Evolutionary conservation across 2,797 vertebrate species (phyloP).

Genomic region (Melanogrammus aeglefinus): DNA sequence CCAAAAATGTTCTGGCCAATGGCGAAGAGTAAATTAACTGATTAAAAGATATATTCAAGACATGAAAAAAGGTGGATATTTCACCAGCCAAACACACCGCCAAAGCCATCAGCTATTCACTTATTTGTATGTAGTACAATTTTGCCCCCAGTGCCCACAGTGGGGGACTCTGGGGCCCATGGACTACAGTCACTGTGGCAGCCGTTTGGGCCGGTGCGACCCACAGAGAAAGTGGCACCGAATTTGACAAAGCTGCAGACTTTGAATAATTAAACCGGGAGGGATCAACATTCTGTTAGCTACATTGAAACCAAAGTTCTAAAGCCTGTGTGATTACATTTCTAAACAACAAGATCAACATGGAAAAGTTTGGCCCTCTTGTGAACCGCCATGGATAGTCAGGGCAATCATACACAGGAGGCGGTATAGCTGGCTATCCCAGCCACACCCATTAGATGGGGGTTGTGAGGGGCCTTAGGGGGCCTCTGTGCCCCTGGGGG

Average conservation of each 20-base stretch:
- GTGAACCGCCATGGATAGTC: background rate
- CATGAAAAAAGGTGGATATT: background rate
- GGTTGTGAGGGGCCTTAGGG: background rate
- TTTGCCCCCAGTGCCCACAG: slow-evolving; percentile 59
- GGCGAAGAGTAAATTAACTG: background rate
- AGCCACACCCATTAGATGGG: background rate
- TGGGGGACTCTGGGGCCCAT: slow-evolving; percentile 53
- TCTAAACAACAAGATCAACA: too few relatives aligned
- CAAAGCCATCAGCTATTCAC: background rate
- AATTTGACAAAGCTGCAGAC: slow-evolving; percentile 71
- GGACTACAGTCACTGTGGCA: slow-evolving; percentile 65
- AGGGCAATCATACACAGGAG: background rate
- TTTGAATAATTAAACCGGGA: background rate
- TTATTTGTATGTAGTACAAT: slow-evolving; percentile 51
- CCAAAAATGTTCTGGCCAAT: background rate
- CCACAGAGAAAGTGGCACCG: slow-evolving; percentile 51
- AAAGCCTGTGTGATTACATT: background rate
- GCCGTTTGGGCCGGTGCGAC: slow-evolving; percentile 66
- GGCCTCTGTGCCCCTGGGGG: background rate
- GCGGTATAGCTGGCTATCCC: background rate
- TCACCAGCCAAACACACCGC: background rate
- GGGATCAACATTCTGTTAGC: background rate
- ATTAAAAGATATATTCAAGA: background rate
- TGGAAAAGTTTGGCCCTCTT: too few relatives aligned
- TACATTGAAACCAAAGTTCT: background rate